These are phyloP conservation scores for Merluccius polli DNA, from an alignment of 2,797 vertebrate species.

Conservation along the genomic window DNA sequence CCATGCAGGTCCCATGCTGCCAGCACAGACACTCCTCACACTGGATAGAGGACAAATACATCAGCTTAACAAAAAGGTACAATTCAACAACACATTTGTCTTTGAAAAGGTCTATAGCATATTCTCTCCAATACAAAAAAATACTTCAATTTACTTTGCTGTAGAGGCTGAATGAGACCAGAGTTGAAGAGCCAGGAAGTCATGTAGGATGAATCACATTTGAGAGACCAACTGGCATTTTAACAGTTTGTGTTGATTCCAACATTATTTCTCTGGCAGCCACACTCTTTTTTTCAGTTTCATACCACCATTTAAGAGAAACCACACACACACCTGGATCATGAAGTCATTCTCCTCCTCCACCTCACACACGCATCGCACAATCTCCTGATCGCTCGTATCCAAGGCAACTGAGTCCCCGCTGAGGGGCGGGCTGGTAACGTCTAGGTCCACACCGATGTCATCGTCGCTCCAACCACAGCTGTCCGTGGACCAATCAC, in stretches of 20 bases:
- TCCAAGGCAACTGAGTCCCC: constrained; percentile 76
- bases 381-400: constrained; percentile 82
- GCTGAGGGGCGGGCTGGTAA: constrained; percentile 83
- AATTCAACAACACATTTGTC: not conserved
- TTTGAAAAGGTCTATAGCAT: too few relatives aligned
- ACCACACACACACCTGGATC: constrained; percentile 81
- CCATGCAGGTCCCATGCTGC: constrained; percentile 98
- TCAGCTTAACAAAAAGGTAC: not conserved
- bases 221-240: not conserved
- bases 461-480: constrained; percentile 94
- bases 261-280: not conserved
- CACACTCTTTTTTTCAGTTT: not conserved
- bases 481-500: constrained; percentile 90
- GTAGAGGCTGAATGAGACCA: not conserved
- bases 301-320: not conserved
- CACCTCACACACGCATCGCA: constrained; percentile 91
- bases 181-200: not conserved
- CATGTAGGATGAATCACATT: not conserved
- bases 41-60: constrained; percentile 59
- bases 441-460: constrained; percentile 80
- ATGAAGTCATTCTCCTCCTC: constrained; percentile 98
- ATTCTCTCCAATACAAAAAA: not conserved
- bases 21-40: constrained; percentile 97
- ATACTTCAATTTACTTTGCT: not conserved
- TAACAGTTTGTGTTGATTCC: not conserved